Conservation (phyloP, 2,797 vertebrate species). For the Coranthus polyacanthus region DNA sequence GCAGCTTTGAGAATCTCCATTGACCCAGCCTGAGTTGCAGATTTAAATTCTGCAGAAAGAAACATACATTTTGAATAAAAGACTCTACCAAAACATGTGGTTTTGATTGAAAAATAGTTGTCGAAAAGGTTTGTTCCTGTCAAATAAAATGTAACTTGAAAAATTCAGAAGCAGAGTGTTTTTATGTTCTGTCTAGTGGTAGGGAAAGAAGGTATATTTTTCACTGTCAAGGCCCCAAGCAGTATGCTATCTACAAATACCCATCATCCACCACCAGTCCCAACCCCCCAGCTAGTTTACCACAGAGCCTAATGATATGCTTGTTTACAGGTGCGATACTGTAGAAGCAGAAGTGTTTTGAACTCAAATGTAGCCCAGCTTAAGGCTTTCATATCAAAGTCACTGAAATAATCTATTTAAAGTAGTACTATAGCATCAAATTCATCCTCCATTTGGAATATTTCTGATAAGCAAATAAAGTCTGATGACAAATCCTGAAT, state of each 20-base stretch:
- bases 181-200: conserved; percentile 2
- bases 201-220: not conserved
- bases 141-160: not conserved
- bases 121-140: not conserved
- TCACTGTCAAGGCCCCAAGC: not conserved
- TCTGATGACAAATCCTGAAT: not conserved
- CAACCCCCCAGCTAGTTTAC: not conserved
- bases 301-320: not conserved
- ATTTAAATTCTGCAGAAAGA: not conserved
- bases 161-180: not conserved
- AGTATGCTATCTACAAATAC: not conserved
- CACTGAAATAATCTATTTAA: not conserved
- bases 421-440: not conserved
- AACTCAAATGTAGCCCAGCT: not conserved
- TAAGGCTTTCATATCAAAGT: conserved; percentile 1
- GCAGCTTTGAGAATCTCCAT: conserved; percentile 1
- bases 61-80: conserved; percentile 4
- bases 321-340: not conserved
- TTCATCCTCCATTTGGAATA: not conserved
- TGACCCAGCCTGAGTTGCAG: not conserved
- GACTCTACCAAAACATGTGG: not conserved
- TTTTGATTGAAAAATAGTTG: not conserved
- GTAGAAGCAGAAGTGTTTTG: not conserved
- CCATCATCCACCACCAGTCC: not conserved
- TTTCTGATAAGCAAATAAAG: not conserved